Conservation (phyloP, 2,888 invertebrate genomes). For the Mystacides longicornis region DNA sequence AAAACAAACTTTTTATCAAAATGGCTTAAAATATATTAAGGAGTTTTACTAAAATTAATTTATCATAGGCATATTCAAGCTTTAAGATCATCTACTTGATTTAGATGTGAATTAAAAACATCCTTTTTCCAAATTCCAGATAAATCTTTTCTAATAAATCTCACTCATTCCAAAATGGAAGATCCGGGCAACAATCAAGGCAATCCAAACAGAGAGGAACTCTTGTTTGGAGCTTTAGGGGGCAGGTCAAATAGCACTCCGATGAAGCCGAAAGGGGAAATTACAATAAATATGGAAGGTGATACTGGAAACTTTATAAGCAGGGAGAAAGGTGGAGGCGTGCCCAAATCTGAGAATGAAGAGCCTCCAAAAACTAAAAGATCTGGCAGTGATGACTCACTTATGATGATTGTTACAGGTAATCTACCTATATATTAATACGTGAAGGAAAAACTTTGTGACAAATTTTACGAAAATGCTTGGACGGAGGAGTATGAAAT, state of each 20-base stretch:
- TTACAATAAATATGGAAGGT: conserved; percentile 4
- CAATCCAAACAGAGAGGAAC: conserved; percentile 8
- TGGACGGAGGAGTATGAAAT: too few relatives aligned
- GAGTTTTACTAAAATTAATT: too few relatives aligned
- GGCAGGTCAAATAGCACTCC: conserved; percentile 13
- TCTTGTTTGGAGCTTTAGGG: conserved; percentile 13
- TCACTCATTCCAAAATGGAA: conserved; percentile 12
- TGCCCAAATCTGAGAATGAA: neutral
- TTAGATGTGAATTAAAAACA: too few relatives aligned
- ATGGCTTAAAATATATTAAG: too few relatives aligned
- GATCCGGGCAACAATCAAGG: neutral
- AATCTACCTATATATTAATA: neutral
- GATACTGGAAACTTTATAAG: conserved; percentile 14
- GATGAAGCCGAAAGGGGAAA: conserved; percentile 6
- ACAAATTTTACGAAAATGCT: too few relatives aligned
- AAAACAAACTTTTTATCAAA: too few relatives aligned
- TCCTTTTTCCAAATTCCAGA: too few relatives aligned
- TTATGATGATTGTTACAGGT: conserved; percentile 19
- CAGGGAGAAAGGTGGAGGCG: conserved; percentile 15
- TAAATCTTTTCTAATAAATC: conserved; percentile 23
- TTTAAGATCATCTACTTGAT: too few relatives aligned
- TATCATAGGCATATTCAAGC: too few relatives aligned
- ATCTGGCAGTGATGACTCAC: conserved; percentile 18
- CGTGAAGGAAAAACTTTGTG: too few relatives aligned
- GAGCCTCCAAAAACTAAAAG: conserved; percentile 11